Percentiles rank a stretch among this genome's conserved stretches.
phyloP scores from a whole-genome alignment of 2,797 vertebrate species.

The Sylvilagus floridanus region DNA sequence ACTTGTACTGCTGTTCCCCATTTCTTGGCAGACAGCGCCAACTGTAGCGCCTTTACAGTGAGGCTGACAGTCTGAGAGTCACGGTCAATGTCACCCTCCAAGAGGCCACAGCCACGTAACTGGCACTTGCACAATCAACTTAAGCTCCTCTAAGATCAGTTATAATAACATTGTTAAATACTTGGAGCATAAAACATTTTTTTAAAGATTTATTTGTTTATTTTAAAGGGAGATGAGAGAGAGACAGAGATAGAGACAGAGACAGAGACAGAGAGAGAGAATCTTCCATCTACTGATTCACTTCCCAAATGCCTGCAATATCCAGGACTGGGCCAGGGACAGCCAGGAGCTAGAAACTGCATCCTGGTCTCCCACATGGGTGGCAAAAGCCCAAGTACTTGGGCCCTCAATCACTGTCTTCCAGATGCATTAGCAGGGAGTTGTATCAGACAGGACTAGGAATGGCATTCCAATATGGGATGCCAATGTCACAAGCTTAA shows the following conservation, averaged over 20 bases:
- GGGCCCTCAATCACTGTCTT: no score
- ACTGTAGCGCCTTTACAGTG: neutral
- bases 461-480: no score
- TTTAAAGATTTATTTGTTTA: no score
- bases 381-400: no score
- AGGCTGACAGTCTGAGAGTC: neutral
- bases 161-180: neutral
- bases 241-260: neutral
- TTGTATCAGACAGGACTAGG: no score
- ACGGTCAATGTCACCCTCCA: neutral
- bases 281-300: neutral
- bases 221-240: no score
- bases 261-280: neutral
- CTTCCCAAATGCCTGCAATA: no score
- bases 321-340: no score
- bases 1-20: neutral
- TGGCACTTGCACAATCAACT: neutral
- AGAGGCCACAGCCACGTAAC: neutral
- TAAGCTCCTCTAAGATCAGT: neutral
- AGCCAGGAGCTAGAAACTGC: no score
- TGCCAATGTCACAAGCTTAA: no score
- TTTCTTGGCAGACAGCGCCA: neutral
- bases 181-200: neutral
- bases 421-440: no score
- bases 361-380: no score